phyloP scores from a whole-genome alignment of 2,797 vertebrate genomes.

The Orientallactaga sibirica region DNA sequence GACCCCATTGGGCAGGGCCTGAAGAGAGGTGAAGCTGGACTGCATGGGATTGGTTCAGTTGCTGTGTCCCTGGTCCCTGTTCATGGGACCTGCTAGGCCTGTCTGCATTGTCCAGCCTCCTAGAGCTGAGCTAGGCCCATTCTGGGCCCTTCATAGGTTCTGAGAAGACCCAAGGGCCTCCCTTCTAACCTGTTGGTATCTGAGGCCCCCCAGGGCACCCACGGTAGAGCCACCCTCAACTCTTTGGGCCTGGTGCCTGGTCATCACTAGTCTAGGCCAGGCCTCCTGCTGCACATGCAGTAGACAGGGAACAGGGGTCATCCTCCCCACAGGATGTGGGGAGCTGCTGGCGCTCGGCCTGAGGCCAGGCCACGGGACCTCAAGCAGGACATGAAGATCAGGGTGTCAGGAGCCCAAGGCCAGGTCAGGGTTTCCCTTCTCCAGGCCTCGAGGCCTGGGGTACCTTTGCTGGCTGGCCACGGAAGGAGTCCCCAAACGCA shows the following conservation, averaged over 20 bases:
- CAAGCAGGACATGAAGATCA: neutral
- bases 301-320: neutral
- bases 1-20: neutral
- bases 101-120: neutral
- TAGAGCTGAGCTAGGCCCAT: neutral
- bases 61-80: neutral
- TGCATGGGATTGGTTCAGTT: neutral
- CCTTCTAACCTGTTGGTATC: neutral
- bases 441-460: neutral
- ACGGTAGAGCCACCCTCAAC: neutral
- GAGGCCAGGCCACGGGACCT: neutral
- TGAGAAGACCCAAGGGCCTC: neutral
- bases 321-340: neutral
- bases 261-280: neutral
- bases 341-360: neutral
- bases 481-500: neutral
- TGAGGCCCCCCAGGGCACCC: neutral
- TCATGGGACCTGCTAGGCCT: neutral
- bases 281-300: neutral
- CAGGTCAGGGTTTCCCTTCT: neutral
- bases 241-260: neutral
- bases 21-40: neutral
- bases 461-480: neutral
- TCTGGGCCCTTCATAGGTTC: neutral
- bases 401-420: neutral